These are phyloP conservation scores for Benitochromis conjunctus DNA, from an alignment of 2,113 vertebrate genomes.

Conservation along the genomic window DNA sequence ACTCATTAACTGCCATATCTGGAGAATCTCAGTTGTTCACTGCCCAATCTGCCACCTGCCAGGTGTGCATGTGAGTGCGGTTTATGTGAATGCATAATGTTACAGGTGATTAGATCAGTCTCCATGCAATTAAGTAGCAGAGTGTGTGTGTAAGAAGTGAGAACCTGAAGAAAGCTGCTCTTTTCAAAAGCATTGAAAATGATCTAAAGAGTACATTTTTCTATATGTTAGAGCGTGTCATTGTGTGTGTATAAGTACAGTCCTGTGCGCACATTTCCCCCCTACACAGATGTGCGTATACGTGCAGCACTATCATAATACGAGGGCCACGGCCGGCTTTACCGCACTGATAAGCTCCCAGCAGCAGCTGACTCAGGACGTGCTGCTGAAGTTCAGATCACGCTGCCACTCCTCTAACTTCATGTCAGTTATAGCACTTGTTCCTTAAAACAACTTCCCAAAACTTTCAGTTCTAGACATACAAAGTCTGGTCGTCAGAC, in stretches of 20 bases:
- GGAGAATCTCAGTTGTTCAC: slow-evolving; percentile 48
- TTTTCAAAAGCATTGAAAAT: not conserved
- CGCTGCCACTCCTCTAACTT: not conserved
- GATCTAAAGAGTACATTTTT: not conserved
- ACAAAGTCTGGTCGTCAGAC: not conserved
- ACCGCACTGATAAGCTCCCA: slow-evolving; percentile 23
- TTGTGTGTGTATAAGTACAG: not conserved
- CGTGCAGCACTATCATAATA: not conserved
- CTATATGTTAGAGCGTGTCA: not conserved
- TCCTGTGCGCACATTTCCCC: not conserved
- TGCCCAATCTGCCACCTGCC: slow-evolving; percentile 34
- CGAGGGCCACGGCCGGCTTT: not conserved
- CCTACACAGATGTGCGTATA: not conserved
- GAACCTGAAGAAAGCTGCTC: not conserved
- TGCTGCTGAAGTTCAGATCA: not conserved
- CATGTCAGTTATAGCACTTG: not conserved
- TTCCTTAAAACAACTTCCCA: not conserved
- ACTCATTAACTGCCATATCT: slow-evolving; percentile 69
- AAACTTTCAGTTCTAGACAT: not conserved
- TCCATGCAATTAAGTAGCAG: not conserved
- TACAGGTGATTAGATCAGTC: not conserved
- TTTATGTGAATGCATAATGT: not conserved
- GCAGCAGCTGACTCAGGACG: slow-evolving; percentile 29
- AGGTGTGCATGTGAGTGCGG: not conserved
- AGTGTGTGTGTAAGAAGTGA: not conserved